phyloP scores from a whole-genome alignment of 2,797 vertebrate species.

The Pyrrhura leucotis region DNA sequence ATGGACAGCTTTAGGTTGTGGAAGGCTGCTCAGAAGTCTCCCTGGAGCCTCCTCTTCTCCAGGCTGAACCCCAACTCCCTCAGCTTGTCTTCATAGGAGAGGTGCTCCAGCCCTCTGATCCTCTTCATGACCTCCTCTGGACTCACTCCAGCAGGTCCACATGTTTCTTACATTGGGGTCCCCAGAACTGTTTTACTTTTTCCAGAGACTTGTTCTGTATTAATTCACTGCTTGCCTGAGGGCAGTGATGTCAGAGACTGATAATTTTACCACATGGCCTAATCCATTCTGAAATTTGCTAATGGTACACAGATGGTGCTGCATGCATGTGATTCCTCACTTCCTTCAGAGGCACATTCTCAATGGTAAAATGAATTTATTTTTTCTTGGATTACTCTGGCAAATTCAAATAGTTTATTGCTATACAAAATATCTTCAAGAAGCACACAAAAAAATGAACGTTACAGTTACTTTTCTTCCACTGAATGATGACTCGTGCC shows the following conservation, averaged over 20 bases:
- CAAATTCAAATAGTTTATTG: neutral
- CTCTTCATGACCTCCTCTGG: neutral
- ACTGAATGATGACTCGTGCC: neutral
- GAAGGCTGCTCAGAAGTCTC: neutral
- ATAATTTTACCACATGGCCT: neutral
- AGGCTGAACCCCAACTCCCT: neutral
- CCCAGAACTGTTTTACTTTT: neutral
- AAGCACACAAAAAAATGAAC: neutral
- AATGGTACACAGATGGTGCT: neutral
- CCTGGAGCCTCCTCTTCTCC: neutral
- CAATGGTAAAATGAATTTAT: neutral
- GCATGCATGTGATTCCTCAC: neutral
- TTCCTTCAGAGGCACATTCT: neutral
- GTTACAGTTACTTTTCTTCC: neutral
- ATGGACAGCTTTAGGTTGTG: neutral
- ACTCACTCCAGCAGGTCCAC: neutral
- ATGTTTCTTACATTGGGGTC: neutral
- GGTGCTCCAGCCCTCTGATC: neutral
- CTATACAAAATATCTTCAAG: neutral
- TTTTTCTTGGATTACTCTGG: neutral
- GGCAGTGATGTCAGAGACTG: neutral
- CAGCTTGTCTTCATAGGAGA: neutral
- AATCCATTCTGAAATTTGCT: neutral
- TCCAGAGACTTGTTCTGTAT: neutral
- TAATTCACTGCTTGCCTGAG: neutral